Evolutionary conservation across 2,888 invertebrate genomes (phyloP), one percentile per base, ranked within the genome.

Genomic region (Tribolium freemani): DNA sequence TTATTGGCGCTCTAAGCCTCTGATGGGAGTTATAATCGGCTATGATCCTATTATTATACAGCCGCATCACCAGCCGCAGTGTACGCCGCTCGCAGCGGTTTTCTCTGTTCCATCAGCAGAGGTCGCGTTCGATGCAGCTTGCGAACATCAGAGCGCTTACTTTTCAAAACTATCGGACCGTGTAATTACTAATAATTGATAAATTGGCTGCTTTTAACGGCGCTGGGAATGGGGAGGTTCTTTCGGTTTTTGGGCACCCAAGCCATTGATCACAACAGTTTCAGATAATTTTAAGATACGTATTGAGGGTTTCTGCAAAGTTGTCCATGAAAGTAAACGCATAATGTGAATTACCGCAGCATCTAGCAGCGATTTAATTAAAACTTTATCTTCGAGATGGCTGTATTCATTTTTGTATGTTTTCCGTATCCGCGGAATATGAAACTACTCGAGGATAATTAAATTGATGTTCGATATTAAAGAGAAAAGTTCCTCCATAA

Each of bases 31-130:
- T 82, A 84, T 84, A 85, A 85, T 85, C 84, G 83, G 81, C 82
- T 81, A 83, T 85, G 84, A 86, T 86, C 86, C 85, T 83, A 84
- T 85, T 86, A 85, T 85, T 83, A 84, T 83, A 82, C 82, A 80
- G 83, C 84, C 83, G 82, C 83, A 84, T 78, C 78, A 75, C 73
- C 72, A 68, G 78, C 77, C 78, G 79, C 79, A 80, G 70, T 79
- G 77, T 77, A 75, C 76, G 63, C 61, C 61, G 63, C 63, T 57
- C 53, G 71, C 46, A 70, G 73, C 73, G 61, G 57, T 73, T 67
- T 63, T 61, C 67, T 57, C 50, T 54, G 10, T 66, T 46, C 64
- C 31, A 51, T 45, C 66, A 50, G 44, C 45, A 69, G 64, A 64
- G 71, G 64, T 26, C 66, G 60, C 64, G 21, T 48, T 66, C 20